phyloP scores from a whole-genome alignment of 2,113 vertebrate species.

The Papio anubis region DNA sequence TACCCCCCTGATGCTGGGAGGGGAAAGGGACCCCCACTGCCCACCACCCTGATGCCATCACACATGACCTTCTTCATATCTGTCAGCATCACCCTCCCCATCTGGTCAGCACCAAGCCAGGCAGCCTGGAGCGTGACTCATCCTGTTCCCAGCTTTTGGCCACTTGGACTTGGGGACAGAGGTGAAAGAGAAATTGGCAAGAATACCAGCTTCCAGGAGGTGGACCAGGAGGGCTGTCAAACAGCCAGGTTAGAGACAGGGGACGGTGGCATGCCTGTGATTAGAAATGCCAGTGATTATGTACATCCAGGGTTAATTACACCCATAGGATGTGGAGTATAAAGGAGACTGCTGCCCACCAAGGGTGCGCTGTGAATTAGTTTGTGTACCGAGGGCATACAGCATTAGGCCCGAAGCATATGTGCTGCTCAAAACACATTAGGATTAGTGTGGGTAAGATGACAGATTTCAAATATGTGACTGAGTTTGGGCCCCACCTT shows the following conservation, averaged over 20 bases:
- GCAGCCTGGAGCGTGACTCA: slow-evolving; percentile 43
- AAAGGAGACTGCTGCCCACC: neutral
- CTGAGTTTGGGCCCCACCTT: neutral
- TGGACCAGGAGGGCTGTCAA: neutral
- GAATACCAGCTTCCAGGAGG: neutral
- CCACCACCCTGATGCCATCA: neutral
- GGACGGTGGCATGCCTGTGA: neutral
- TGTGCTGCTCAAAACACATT: neutral
- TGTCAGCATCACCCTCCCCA: neutral
- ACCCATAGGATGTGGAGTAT: neutral
- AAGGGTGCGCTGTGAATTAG: neutral
- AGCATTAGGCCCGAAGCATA: neutral
- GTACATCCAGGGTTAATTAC: neutral
- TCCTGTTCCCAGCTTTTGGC: slow-evolving; percentile 25
- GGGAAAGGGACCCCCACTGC: too few relatives aligned
- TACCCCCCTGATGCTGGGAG: neutral
- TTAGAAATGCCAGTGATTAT: neutral
- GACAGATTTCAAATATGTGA: neutral
- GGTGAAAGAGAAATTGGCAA: neutral
- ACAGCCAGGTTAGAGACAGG: neutral
- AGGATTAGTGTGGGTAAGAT: neutral
- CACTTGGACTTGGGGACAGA: neutral
- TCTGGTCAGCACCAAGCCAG: neutral
- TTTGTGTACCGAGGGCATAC: neutral
- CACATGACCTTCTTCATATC: neutral